Conservation (phyloP, 2,113 vertebrate genomes). For the Nicator chloris region DNA sequence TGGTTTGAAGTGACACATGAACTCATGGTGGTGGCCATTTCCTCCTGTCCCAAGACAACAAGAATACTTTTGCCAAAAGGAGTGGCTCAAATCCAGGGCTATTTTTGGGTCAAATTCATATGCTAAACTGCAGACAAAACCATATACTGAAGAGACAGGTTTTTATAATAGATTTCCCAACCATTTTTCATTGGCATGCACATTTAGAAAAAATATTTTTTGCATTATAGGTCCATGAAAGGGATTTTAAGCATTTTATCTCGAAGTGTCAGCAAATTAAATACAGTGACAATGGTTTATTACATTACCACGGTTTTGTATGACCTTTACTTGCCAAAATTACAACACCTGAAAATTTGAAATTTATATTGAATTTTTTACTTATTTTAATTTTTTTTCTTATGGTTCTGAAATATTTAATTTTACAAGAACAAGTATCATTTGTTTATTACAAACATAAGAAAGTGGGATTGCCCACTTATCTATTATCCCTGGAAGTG, state of each 20-base stretch:
- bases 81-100: background rate
- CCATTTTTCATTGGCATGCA: background rate
- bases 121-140: background rate
- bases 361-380: background rate
- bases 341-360: background rate
- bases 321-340: background rate
- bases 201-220: background rate
- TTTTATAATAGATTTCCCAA: background rate
- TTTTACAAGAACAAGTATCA: background rate
- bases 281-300: too few relatives aligned
- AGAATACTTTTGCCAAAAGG: background rate
- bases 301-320: background rate
- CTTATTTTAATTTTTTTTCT: background rate
- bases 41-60: background rate
- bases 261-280: background rate
- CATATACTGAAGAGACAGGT: background rate
- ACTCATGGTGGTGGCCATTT: background rate
- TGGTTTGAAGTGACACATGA: background rate
- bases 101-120: background rate
- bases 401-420: background rate
- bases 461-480: background rate
- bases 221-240: background rate
- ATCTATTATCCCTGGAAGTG: background rate
- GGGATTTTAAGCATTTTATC: background rate
- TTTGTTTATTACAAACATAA: background rate